Evolutionary conservation across 2,888 invertebrate species (phyloP).

Genomic region (Oligia fasciuncula): DNA sequence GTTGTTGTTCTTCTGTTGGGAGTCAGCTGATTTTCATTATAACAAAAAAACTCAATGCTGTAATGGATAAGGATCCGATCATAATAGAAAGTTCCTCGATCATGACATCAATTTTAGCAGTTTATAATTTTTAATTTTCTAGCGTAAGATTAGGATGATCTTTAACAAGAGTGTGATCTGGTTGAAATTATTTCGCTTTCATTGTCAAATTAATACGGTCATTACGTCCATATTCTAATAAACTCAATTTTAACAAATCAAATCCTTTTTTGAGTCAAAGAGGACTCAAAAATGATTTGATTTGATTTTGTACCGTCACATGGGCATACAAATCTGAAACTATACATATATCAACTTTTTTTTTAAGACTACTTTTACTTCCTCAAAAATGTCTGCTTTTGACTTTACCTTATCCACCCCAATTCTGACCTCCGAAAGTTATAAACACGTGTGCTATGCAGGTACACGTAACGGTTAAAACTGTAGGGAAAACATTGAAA

Average conservation of each 20-base stretch:
- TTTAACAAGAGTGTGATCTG: not conserved
- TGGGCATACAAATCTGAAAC: too few species aligned
- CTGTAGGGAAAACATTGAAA: slow-evolving; percentile 88
- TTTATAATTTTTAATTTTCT: not conserved
- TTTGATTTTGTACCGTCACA: too few species aligned
- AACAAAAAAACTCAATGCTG: too few species aligned
- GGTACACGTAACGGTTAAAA: slow-evolving; percentile 70
- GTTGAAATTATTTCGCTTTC: too few species aligned
- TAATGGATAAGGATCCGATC: too few species aligned
- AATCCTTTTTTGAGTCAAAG: too few species aligned
- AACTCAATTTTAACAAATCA: not conserved
- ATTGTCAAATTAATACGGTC: too few species aligned
- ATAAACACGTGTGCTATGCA: slow-evolving; percentile 73
- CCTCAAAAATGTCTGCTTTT: not conserved
- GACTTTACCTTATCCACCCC: slow-evolving; percentile 64
- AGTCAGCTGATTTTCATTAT: too few species aligned
- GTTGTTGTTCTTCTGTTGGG: too few species aligned
- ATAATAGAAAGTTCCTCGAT: too few species aligned
- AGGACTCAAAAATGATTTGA: too few species aligned
- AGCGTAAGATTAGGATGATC: not conserved
- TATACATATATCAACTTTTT: not conserved
- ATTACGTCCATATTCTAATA: not conserved
- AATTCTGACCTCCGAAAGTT: slow-evolving; percentile 44
- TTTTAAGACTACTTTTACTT: not conserved
- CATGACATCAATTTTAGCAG: too few species aligned